Percentiles rank a stretch among this genome's conserved stretches.
phyloP scores from a whole-genome alignment of 2,113 vertebrate species.

The Cinclus mexicanus region DNA sequence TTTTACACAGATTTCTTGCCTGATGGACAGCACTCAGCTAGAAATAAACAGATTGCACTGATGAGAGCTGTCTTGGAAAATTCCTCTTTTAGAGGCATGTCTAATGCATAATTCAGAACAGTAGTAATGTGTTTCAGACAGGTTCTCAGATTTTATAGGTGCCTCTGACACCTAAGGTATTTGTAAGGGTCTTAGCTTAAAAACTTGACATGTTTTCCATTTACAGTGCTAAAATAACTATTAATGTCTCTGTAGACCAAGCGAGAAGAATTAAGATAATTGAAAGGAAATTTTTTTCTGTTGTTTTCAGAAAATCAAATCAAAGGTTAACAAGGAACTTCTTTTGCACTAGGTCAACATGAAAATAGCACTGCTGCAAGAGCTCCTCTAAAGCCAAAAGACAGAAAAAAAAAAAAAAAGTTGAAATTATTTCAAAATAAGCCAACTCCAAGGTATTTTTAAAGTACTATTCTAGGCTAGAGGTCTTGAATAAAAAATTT shows the following conservation, averaged over 20 bases:
- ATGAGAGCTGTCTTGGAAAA: neutral
- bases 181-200: neutral
- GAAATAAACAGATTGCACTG: neutral
- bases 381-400: neutral
- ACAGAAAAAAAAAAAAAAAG: neutral
- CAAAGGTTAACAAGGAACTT: neutral
- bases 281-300: neutral
- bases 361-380: neutral
- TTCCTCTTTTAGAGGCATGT: neutral
- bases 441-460: neutral
- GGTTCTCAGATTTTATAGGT: neutral
- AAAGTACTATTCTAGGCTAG: neutral
- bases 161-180: neutral
- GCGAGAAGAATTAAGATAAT: neutral
- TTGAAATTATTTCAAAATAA: neutral
- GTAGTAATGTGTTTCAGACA: neutral
- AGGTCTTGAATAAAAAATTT: neutral
- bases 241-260: neutral
- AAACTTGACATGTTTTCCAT: neutral
- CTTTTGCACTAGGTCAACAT: neutral
- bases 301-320: neutral
- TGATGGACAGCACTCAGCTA: slow-evolving; percentile 1
- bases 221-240: neutral
- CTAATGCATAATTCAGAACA: neutral
- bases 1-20: neutral